Conservation (phyloP, 2,113 vertebrate species). For the Leucosticte australis region DNA sequence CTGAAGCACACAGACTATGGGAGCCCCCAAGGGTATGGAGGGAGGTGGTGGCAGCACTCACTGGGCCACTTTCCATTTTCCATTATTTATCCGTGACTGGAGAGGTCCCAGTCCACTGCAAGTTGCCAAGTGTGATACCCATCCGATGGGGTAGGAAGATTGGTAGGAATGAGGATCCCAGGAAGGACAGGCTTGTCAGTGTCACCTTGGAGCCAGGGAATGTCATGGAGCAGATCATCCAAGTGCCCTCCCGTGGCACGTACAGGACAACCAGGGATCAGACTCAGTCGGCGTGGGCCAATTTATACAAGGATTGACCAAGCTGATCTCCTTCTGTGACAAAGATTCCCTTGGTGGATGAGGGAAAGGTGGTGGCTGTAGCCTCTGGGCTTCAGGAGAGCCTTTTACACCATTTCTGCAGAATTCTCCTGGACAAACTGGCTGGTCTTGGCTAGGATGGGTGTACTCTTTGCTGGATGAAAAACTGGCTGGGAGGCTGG, state of each 20-base stretch:
- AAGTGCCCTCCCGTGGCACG: not conserved
- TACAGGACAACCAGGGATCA: not conserved
- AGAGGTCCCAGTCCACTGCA: not conserved
- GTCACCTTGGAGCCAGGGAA: not conserved
- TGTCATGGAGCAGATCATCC: not conserved
- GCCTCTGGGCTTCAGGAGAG: not conserved
- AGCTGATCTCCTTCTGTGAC: not conserved
- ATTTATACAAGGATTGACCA: not conserved
- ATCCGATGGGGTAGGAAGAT: not conserved
- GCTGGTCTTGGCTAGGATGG: not conserved
- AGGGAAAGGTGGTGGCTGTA: not conserved
- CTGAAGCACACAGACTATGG: not conserved
- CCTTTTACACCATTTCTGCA: not conserved
- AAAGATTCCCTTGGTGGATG: not conserved
- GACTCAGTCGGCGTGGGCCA: accelerated
- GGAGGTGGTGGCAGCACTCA: not conserved
- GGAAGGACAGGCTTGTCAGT: not conserved
- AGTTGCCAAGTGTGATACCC: not conserved
- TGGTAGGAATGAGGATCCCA: not conserved
- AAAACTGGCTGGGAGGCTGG: not conserved
- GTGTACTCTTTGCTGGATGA: not conserved
- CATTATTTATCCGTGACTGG: not conserved
- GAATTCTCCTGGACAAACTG: not conserved
- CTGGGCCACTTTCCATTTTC: not conserved
- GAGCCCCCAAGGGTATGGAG: not conserved